These are phyloP conservation scores for Caerostris darwini DNA, from an alignment of 1,140 invertebrate genomes.

Conservation along the genomic window DNA sequence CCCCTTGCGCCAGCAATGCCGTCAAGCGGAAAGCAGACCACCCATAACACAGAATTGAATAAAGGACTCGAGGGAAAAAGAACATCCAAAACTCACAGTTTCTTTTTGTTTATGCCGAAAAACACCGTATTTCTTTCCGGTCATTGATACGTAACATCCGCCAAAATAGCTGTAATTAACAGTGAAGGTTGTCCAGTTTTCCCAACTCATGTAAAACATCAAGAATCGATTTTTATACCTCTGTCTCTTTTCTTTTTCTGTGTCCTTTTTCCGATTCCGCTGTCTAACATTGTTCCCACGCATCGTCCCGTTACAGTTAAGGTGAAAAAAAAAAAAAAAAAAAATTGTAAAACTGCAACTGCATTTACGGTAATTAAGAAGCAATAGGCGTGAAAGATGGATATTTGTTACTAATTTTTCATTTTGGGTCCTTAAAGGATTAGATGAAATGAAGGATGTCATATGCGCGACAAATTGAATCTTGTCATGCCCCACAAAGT, in stretches of 20 bases:
- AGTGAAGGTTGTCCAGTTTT: conserved; percentile 18
- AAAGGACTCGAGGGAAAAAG: conserved; percentile 11
- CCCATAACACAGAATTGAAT: conserved; percentile 53
- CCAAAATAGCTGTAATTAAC: conserved; percentile 53
- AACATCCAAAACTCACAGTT: conserved; percentile 36
- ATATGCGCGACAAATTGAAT: neutral
- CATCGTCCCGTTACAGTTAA: neutral
- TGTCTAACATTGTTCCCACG: neutral
- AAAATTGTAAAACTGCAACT: neutral
- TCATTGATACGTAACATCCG: conserved; percentile 58
- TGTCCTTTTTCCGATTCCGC: neutral
- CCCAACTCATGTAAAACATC: neutral
- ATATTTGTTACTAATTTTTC: neutral
- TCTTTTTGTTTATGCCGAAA: conserved; percentile 39
- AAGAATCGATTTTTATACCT: neutral
- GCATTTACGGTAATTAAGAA: neutral
- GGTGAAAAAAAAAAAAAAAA: neutral
- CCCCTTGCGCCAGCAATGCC: conserved; percentile 30
- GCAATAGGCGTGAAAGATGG: neutral
- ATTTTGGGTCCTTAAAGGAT: neutral
- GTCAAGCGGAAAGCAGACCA: conserved; percentile 53
- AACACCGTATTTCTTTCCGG: conserved; percentile 46
- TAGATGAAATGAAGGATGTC: neutral
- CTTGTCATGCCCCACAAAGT: neutral
- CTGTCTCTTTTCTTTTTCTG: neutral